phyloP scores from a whole-genome alignment of 2,888 invertebrate genomes.

The Ophioninae sp. region DNA sequence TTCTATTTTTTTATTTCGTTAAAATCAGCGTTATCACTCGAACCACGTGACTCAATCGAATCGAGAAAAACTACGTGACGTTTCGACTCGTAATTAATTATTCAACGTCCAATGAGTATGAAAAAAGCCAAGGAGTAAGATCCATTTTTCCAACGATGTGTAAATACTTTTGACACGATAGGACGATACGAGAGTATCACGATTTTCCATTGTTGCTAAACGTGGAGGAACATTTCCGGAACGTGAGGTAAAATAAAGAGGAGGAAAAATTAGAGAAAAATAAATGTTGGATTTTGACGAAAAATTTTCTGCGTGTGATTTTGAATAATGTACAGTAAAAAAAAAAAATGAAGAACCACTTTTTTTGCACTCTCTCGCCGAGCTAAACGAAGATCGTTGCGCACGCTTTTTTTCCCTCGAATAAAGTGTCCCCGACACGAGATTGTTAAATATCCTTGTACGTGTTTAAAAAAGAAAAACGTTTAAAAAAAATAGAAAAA shows the following conservation, averaged over 20 bases:
- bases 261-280: conserved; percentile 16
- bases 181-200: conserved; percentile 49
- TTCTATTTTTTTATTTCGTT: too few relatives aligned
- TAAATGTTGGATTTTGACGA: not conserved
- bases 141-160: not conserved
- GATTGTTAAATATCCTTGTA: too few relatives aligned
- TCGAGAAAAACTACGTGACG: not conserved
- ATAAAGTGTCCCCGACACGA: conserved; percentile 38
- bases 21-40: too few relatives aligned
- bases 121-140: not conserved
- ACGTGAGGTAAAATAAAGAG: not conserved
- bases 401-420: conserved; percentile 25
- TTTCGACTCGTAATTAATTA: not conserved
- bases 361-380: conserved; percentile 44
- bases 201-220: conserved; percentile 57
- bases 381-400: conserved; percentile 23
- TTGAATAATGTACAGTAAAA: not conserved
- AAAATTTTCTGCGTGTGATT: too few relatives aligned
- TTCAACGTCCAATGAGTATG: not conserved
- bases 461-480: too few relatives aligned
- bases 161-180: conserved; percentile 24
- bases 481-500: too few relatives aligned
- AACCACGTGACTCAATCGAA: too few relatives aligned
- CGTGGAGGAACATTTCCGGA: conserved; percentile 42
- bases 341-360: not conserved